Base-by-base conservation (phyloP, 2,888 invertebrate species). In the Nasonia oneida region DNA sequence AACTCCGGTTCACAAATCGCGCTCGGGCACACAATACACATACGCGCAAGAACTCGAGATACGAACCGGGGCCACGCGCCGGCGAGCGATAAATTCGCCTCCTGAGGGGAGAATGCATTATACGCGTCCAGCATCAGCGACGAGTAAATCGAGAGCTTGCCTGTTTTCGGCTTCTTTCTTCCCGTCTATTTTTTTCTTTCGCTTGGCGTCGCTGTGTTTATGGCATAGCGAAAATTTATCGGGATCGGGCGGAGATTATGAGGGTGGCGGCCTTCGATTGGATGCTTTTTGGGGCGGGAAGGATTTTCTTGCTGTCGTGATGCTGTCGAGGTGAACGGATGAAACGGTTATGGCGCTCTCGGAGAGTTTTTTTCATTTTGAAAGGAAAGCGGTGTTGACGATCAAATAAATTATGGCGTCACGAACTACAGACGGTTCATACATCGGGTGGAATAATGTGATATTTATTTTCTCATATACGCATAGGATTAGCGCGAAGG, bases 41-140 rank as follows among this genome's bases (percentile, higher is more conserved):
- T 10, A 23, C 12, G 67, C 23, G 14, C 67, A 67, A 67, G 33
- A 67, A 33, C 23, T 12, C 33, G 67, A 67, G 67, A 67, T 67
- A 67, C 67, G 67, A 67, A 14, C 29, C 29, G 15, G 33, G 33
- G 3, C 67, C 29, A 64, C 10, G 29, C 1, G 29, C 23, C 14
- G 18, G 33, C 74, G 8, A 18, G n/a, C 71, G 70, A 80, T 80
- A 80, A 80, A 80, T 80, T 71, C 50, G 71, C 70, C 71, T 71
- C 70, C 71, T 71, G 57, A 18, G 70, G 71, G 73, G 73, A 33
- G 80, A 80, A 80, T 80, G 80, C 80, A 80, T 71, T 80, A 80
- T 47, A 14, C 23, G 18, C 47, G 47, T 37, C 61, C 39, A 57
- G 10, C 10, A 18, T 53, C 29, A 33, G 37, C 37, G 29, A 8